A percentile compares a stretch with the other conserved stretches of the same genome.
These are phyloP conservation scores for Urocyon cinereoargenteus DNA, from an alignment of 2,797 vertebrate genomes.

Conservation along the genomic window DNA sequence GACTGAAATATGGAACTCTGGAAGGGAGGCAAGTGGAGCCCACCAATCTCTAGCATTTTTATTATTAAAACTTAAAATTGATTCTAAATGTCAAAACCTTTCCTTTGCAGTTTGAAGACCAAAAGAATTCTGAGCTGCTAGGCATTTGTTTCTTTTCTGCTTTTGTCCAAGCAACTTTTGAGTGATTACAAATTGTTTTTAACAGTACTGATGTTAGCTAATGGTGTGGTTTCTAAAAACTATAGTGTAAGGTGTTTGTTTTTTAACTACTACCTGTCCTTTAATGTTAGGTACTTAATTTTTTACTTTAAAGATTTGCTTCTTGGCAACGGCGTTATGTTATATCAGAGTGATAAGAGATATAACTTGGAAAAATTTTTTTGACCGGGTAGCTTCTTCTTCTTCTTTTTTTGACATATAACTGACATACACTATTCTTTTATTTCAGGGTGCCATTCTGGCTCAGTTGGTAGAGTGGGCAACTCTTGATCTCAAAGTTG, in stretches of 20 bases:
- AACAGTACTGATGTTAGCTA: not conserved
- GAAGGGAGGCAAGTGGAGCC: not conserved
- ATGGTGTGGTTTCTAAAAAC: conserved; percentile 8
- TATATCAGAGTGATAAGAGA: not conserved
- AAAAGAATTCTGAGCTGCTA: not conserved
- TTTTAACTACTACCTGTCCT: not conserved
- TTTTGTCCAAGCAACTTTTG: conserved; percentile 35
- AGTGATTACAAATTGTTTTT: conserved; percentile 1
- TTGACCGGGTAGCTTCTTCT: not conserved
- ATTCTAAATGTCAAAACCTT: conserved; percentile 47
- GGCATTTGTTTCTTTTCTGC: conserved; percentile 5
- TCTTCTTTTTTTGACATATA: not conserved
- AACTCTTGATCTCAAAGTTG: not conserved
- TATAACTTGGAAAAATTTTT: not conserved
- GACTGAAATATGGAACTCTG: not conserved
- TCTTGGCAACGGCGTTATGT: conserved; percentile 4
- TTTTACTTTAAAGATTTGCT: conserved; percentile 31
- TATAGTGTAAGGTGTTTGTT: not conserved
- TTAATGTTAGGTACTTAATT: conserved; percentile 50
- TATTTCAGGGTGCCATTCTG: not conserved
- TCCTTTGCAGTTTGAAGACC: not conserved
- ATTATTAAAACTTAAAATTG: not conserved
- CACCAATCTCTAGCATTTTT: not conserved
- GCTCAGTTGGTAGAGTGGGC: not conserved
- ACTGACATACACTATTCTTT: not conserved